A percentile compares a stretch with the other conserved stretches of the same genome.
These are phyloP conservation scores for Thymallus thymallus DNA, from an alignment of 2,113 vertebrate species.

Conservation along the genomic window DNA sequence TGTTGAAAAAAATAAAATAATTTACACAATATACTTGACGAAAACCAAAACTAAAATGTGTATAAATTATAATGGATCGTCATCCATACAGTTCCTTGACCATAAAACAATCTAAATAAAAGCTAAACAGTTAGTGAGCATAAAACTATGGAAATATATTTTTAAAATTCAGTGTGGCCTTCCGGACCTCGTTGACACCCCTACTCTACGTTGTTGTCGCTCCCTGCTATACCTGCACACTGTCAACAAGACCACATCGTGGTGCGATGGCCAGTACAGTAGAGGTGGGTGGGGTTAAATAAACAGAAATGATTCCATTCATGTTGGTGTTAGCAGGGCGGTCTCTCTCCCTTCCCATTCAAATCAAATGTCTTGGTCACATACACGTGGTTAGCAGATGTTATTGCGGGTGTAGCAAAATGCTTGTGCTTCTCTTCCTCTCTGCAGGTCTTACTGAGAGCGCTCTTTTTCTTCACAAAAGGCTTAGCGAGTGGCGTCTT, in stretches of 20 bases:
- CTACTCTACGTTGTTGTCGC: slow-evolving; percentile 39
- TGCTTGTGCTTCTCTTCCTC: slow-evolving; percentile 32
- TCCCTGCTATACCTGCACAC: slow-evolving; percentile 49
- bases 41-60: too few relatives aligned
- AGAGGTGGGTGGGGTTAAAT: slow-evolving; percentile 25
- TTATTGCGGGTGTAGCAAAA: too few relatives aligned
- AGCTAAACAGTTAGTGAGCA: not conserved
- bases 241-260: not conserved
- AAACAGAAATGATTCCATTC: not conserved
- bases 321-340: slow-evolving; percentile 13
- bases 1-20: too few relatives aligned
- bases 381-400: too few relatives aligned
- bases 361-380: too few relatives aligned
- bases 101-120: too few relatives aligned
- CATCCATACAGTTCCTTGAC: too few relatives aligned
- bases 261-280: slow-evolving; percentile 6
- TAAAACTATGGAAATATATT: too few relatives aligned
- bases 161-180: too few relatives aligned
- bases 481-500: slow-evolving; percentile 49
- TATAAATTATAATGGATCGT: too few relatives aligned
- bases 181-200: too few relatives aligned
- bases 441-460: slow-evolving; percentile 34
- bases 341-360: slow-evolving; percentile 24
- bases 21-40: too few relatives aligned
- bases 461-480: slow-evolving; percentile 46